Evolutionary conservation across 2,888 invertebrate species (phyloP).

Genomic region (Cheilosia vulpina): DNA sequence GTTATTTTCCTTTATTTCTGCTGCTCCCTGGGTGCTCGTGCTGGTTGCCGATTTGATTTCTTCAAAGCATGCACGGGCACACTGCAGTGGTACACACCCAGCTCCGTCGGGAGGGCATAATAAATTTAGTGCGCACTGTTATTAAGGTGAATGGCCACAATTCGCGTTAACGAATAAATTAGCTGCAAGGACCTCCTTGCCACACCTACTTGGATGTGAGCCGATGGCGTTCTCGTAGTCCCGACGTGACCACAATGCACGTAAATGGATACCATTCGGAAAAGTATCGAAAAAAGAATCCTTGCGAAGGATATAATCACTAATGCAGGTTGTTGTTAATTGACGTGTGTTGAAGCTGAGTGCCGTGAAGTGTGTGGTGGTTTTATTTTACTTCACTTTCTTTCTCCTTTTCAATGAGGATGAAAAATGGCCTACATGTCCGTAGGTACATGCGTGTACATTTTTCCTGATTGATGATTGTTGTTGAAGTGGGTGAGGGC

Average conservation of each 20-base stretch:
- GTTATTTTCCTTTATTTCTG: conserved; percentile 66
- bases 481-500: conserved; percentile 45
- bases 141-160: conserved; percentile 75
- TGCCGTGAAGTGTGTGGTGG: conserved; percentile 44
- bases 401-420: no score
- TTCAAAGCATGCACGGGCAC: conserved; percentile 56
- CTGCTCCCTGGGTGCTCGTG: conserved; percentile 5
- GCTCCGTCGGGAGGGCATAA: conserved; percentile 34
- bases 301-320: conserved; percentile 58
- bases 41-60: conserved; percentile 55
- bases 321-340: conserved; percentile 64
- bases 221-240: no score
- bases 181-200: conserved; percentile 58
- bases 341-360: conserved; percentile 67
- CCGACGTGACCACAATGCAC: conserved; percentile 26
- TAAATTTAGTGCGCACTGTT: conserved; percentile 70
- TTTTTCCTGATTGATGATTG: conserved; percentile 71
- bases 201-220: conserved; percentile 44
- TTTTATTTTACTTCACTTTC: conserved; percentile 23
- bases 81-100: conserved; percentile 27
- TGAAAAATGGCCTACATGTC: conserved; percentile 13
- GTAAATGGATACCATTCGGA: background rate
- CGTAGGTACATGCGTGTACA: conserved; percentile 13
- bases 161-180: conserved; percentile 74
- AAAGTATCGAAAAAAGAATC: conserved; percentile 37